Evolutionary conservation across 2,113 vertebrate species (phyloP).

Genomic region (Neomonachus schauinslandi): DNA sequence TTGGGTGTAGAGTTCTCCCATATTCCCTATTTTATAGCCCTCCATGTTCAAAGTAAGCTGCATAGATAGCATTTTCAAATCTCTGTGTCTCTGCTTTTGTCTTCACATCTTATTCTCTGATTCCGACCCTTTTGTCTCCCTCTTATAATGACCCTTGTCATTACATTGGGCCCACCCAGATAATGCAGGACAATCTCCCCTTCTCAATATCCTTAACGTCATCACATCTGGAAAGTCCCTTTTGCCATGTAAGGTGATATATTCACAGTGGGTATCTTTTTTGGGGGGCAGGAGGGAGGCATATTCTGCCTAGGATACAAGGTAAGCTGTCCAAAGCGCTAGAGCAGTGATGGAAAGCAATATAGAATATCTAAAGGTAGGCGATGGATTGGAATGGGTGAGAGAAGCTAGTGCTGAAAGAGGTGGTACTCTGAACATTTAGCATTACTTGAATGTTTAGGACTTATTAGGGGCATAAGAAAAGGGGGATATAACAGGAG

Average conservation of each 20-base stretch:
- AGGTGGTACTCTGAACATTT: not conserved
- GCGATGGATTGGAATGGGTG: not conserved
- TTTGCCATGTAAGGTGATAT: not conserved
- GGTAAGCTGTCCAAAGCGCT: not conserved
- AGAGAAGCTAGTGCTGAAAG: not conserved
- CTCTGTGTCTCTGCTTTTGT: not conserved
- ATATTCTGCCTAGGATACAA: not conserved
- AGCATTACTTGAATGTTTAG: not conserved
- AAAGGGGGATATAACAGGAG: not conserved
- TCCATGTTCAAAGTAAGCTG: not conserved
- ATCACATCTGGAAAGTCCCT: not conserved
- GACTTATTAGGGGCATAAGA: not conserved
- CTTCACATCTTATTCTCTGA: not conserved
- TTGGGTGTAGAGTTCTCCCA: not conserved
- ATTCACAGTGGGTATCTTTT: not conserved
- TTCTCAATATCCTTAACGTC: not conserved
- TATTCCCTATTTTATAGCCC: not conserved
- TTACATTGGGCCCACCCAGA: not conserved
- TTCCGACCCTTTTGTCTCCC: not conserved
- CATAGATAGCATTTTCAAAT: not conserved
- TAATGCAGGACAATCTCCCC: not conserved
- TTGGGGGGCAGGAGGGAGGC: not conserved
- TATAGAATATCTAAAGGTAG: not conserved
- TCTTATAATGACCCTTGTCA: not conserved
- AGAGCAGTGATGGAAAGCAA: not conserved